Base-by-base conservation (phyloP, 1,140 invertebrate genomes). In the Musca domestica region DNA sequence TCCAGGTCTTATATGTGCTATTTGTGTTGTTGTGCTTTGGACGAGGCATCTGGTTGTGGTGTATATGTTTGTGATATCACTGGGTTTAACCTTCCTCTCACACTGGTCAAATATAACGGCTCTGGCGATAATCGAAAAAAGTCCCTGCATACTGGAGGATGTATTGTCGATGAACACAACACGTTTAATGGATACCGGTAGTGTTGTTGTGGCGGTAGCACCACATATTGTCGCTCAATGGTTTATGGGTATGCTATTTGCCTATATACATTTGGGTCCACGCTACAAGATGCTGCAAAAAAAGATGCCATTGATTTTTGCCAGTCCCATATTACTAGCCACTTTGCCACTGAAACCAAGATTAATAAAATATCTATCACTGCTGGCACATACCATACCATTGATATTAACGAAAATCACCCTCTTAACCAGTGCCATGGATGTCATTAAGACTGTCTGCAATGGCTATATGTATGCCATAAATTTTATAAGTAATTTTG, bases 31-130 rank as follows among this genome's bases (percentile, higher is more conserved):
- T 82, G 87, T 95, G 80, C 83, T 96, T 49, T 89, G 87, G 77
- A 92, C 90, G 67, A 90, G 91, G 72, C 91, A 95, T 75, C 85
- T 97, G 22, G 87, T 95, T 77, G 88, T 92, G 72, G 88, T 95
- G 19, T 96, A 96, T 81, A 87, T 92, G 80, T 95, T 93, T 82
- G 81, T 95, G 54, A 86, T 91, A 75, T 94, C 93, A 2, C 81
- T 94, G n/a, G 88, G 88, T 30, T 83, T 93, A 23, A 88, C 95
- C 61, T 90, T 94, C 78, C 80, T 93, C 49, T 95, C 93, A 0
- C 95, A 95, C 77, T 93, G 90, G 90, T 87, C 87, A n/a, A 93
- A 93, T 75, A 85, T 90, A 2, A 88, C 86, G 20, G 89, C 88
- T 10, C 84, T 92, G 71, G 72, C 72, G 46, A 78, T 78, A 34